Percentiles rank a stretch among this genome's conserved stretches.
Conservation (phyloP, 2,797 vertebrate species). For the Paramormyrops hopkinsi region DNA sequence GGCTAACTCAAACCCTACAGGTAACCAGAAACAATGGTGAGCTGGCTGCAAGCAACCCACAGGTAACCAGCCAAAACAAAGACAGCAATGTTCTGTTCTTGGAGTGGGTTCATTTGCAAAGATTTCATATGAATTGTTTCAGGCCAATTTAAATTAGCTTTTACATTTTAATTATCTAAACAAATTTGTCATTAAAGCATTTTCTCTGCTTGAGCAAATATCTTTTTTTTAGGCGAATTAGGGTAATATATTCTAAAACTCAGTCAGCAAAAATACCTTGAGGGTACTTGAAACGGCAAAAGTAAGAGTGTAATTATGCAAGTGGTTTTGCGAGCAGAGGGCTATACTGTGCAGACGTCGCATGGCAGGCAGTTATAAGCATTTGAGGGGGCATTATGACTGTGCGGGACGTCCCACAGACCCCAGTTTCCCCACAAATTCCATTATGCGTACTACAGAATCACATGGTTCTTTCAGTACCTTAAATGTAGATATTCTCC, state of each 20-base stretch:
- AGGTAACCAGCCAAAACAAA: neutral
- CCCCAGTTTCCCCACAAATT: neutral
- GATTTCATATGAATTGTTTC: slow-evolving; percentile 14
- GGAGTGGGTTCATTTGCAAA: neutral
- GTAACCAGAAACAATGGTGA: no score
- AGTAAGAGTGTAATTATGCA: slow-evolving; percentile 7
- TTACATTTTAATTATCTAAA: slow-evolving; percentile 16
- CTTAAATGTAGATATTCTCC: neutral
- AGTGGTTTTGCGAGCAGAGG: neutral
- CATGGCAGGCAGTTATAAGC: neutral
- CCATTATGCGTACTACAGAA: neutral
- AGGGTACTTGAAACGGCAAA: slow-evolving; percentile 11
- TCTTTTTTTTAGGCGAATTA: slow-evolving; percentile 9
- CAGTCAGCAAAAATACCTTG: slow-evolving; percentile 19
- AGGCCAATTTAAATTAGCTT: slow-evolving; percentile 21
- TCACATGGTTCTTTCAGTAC: neutral
- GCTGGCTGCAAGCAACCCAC: neutral
- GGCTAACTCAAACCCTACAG: neutral
- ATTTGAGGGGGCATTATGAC: neutral
- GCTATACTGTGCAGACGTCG: neutral
- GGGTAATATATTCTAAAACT: slow-evolving; percentile 16
- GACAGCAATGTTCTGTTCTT: neutral
- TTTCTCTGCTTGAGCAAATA: slow-evolving; percentile 7
- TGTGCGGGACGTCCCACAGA: neutral
- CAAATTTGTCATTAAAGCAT: slow-evolving; percentile 17